Conservation (phyloP, 2,888 invertebrate species). For the Trimorus sp. region DNA sequence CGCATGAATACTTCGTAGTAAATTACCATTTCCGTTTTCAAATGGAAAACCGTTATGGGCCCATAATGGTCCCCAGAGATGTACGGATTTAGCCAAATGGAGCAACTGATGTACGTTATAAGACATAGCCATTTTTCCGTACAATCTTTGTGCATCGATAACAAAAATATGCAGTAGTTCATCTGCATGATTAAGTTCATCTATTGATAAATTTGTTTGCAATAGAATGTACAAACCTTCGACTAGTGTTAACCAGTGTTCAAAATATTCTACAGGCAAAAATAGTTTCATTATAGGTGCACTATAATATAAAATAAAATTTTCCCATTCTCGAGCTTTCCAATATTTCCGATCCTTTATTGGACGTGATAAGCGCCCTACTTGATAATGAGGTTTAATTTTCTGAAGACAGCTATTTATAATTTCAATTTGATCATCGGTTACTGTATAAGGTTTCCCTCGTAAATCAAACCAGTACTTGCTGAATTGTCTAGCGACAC, state of each 20-base stretch:
- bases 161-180: slow-evolving; percentile 19
- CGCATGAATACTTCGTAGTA: background rate
- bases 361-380: slow-evolving; percentile 17
- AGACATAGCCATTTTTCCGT: slow-evolving; percentile 37
- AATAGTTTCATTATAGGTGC: background rate
- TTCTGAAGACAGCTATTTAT: background rate
- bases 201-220: background rate
- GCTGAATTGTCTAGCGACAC: slow-evolving; percentile 51
- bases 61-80: background rate
- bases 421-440: background rate
- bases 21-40: background rate
- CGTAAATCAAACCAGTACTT: slow-evolving; percentile 47
- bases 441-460: slow-evolving; percentile 6
- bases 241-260: slow-evolving; percentile 14
- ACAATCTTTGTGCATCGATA: slow-evolving; percentile 18
- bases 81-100: background rate
- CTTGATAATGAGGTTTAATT: slow-evolving; percentile 10
- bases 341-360: slow-evolving; percentile 26
- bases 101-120: slow-evolving; percentile 44
- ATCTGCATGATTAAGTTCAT: slow-evolving; percentile 23
- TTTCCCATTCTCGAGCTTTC: slow-evolving; percentile 43
- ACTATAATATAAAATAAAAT: slow-evolving; percentile 41
- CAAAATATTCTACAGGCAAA: slow-evolving; percentile 3
- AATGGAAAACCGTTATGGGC: background rate
- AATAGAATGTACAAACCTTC: slow-evolving; percentile 23